Percentiles rank a stretch among this genome's conserved stretches.
These are phyloP conservation scores for Netelia fuscicornis DNA, from an alignment of 2,888 invertebrate species.

Conservation along the genomic window DNA sequence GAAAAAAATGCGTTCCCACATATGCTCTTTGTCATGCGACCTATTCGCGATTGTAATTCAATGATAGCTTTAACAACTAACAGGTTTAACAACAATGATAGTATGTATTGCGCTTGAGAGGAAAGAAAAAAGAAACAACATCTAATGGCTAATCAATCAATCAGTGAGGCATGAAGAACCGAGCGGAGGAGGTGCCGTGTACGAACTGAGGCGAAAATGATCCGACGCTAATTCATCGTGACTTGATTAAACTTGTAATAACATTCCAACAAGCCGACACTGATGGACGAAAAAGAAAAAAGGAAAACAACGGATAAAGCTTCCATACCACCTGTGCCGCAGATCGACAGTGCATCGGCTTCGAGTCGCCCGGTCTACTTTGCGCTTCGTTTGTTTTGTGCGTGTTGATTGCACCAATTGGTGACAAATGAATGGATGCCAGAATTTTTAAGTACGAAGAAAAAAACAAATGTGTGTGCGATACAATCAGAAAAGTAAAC, in stretches of 20 bases:
- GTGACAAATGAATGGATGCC: slow-evolving; percentile 18
- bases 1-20: slow-evolving; percentile 5
- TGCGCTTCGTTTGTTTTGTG: slow-evolving; percentile 7
- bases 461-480: slow-evolving; percentile 16
- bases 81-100: slow-evolving; percentile 27
- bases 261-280: background rate
- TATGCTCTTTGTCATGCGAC: background rate
- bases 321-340: background rate
- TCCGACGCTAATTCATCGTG: background rate
- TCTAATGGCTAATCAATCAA: slow-evolving; percentile 47
- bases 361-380: slow-evolving; percentile 54
- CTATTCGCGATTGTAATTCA: background rate
- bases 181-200: slow-evolving; percentile 63
- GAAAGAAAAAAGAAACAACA: slow-evolving; percentile 4
- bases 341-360: slow-evolving; percentile 21
- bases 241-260: background rate
- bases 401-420: slow-evolving; percentile 23
- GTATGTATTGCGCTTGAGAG: slow-evolving; percentile 2
- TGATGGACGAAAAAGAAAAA: background rate
- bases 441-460: background rate
- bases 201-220: slow-evolving; percentile 58
- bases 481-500: slow-evolving; percentile 19
- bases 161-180: slow-evolving; percentile 50
- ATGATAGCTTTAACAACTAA: background rate
- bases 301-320: background rate